Evolutionary conservation across 2,113 vertebrate genomes (phyloP).

Genomic region (Bujurquina vittata): DNA sequence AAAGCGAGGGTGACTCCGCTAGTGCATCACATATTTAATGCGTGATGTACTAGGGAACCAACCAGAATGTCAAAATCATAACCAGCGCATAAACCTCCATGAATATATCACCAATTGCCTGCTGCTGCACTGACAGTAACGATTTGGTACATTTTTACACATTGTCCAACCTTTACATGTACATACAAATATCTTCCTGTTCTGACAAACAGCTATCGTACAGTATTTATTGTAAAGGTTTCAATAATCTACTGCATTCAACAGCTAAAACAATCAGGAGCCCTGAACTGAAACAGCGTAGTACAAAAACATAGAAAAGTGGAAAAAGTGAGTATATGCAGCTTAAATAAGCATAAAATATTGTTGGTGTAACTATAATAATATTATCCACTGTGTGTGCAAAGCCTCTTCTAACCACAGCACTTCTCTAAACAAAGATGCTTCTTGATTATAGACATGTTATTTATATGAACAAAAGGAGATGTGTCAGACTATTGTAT

Average conservation of each 20-base stretch:
- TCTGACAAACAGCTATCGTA: neutral
- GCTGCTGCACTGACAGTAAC: neutral
- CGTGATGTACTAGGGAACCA: too few species aligned
- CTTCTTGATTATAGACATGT: conserved; percentile 33
- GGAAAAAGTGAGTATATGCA: fast-evolving
- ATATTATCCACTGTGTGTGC: conserved; percentile 5
- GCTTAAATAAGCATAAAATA: neutral
- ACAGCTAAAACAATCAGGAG: neutral
- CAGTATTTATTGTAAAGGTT: neutral
- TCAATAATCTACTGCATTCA: neutral
- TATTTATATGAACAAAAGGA: conserved; percentile 54
- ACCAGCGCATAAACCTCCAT: neutral
- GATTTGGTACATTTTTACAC: neutral
- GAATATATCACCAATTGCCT: fast-evolving
- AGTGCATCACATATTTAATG: neutral
- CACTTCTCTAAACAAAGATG: conserved; percentile 9
- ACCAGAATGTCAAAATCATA: neutral
- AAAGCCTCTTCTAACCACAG: conserved; percentile 15
- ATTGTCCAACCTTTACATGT: fast-evolving
- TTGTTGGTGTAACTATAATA: neutral
- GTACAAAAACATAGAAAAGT: neutral
- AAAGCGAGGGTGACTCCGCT: neutral
- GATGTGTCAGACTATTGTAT: conserved; percentile 41
- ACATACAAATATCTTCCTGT: neutral
- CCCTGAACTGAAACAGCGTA: neutral